Evolutionary conservation across 2,888 invertebrate species (phyloP).

Genomic region (Autographa pulchrina): DNA sequence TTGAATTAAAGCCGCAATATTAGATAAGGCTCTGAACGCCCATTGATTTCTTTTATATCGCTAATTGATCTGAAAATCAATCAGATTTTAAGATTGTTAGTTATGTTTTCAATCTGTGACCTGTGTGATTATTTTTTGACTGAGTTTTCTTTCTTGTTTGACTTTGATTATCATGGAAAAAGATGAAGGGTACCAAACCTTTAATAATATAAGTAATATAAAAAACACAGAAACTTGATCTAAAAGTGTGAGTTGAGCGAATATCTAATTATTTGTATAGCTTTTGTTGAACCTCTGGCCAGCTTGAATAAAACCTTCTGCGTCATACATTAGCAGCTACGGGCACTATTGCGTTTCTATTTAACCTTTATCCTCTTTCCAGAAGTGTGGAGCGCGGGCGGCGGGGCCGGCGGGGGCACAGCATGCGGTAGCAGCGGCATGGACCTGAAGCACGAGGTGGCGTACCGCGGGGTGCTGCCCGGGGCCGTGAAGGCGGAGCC

Average conservation of each 20-base stretch:
- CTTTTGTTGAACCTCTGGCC: neutral
- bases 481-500: conserved; percentile 87
- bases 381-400: conserved; percentile 89
- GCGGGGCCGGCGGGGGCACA: conserved; percentile 86
- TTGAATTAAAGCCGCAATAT: conserved; percentile 34
- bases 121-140: no score
- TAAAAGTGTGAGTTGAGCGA: no score
- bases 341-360: neutral
- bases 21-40: conserved; percentile 30
- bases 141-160: no score
- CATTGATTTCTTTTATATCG: conserved; percentile 20
- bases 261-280: no score
- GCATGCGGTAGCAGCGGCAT: conserved; percentile 90
- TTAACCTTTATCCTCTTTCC: conserved; percentile 48
- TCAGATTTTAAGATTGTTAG: neutral
- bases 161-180: no score
- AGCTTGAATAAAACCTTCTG: neutral
- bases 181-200: no score
- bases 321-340: neutral
- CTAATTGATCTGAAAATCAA: conserved; percentile 26
- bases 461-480: conserved; percentile 87
- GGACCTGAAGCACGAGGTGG: conserved; percentile 92
- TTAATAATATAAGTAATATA: no score
- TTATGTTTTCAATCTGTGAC: no score
- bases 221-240: no score